Base-by-base conservation (phyloP, 2,113 vertebrate species). In the Sebastes schlegelii region DNA sequence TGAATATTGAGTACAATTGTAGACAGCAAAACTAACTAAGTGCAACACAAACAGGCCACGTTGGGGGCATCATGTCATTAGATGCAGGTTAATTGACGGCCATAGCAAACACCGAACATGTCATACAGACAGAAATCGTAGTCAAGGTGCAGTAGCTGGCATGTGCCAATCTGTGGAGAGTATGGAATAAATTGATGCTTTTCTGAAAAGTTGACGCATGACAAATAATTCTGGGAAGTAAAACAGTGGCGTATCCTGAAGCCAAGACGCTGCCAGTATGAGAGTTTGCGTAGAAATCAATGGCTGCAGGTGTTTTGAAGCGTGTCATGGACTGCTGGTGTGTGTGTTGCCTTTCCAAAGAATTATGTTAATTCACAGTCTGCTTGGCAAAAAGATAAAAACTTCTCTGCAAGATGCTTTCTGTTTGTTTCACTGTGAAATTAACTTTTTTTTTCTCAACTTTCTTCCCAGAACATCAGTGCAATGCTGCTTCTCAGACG, bases 401-500 rank as follows among this genome's bases (percentile, higher is more conserved):
- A 54, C 34, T 62, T 8, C 0, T 68, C 49, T 57, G 21, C 0
- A 5, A 6, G 8, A 13, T 65, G 43, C 12, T 11, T 3, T 42
- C 1, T 60, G 8, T 54, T 42, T 58, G 11, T 52, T 23, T 43
- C 4, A 42, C 3, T 14, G n/a, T 55, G 11, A 57, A 67, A 69
- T 60, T 4, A 8, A 8, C 12, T 42, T 57, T 49, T 68, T 42
- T 54, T 21, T 7, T 34, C 8, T 64, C 13, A 11, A 14, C 40
- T 77, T 3, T 76, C 69, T 77, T 63, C 16, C 3, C 67, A 94
- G 94, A 81, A 83, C 61, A 23, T 74, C 61, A 83, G 52, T 86
- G 90, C 91, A 70, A 96, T 96, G 95, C 90, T 95, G 89, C 83
- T 92, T 63, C 80, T 96, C 76, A 90, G 92, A 86, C 73, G 82